phyloP scores from a whole-genome alignment of 2,888 invertebrate species.

The Synergus umbraculus region DNA sequence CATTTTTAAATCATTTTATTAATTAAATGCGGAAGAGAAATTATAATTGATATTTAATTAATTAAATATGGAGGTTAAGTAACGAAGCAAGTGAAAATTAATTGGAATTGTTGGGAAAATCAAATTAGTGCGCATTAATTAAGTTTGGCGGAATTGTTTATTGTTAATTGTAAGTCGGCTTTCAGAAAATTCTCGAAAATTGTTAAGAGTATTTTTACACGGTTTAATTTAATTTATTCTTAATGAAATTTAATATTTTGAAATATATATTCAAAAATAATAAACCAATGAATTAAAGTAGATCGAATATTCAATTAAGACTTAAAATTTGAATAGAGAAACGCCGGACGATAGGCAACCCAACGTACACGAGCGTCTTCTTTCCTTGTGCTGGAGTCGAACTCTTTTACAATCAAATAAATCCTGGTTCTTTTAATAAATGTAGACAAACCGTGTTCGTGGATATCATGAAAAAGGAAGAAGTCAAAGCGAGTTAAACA shows the following conservation, averaged over 20 bases:
- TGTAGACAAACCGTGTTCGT: constrained; percentile 23
- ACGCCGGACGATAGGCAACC: constrained; percentile 20
- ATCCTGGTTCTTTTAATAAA: constrained; percentile 35
- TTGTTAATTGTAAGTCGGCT: background rate
- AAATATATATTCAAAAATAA: background rate
- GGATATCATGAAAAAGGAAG: constrained; percentile 30
- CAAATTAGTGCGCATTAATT: constrained; percentile 7
- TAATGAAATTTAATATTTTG: background rate
- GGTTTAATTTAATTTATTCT: too few relatives aligned
- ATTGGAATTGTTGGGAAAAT: constrained; percentile 20
- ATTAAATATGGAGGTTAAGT: constrained; percentile 22
- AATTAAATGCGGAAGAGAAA: constrained; percentile 12
- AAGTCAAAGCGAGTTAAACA: constrained; percentile 61
- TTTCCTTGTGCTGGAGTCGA: constrained; percentile 16
- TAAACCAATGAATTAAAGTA: background rate
- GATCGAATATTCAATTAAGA: background rate
- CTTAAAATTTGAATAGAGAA: background rate
- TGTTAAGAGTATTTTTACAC: background rate
- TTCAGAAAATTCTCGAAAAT: background rate
- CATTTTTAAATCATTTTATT: constrained; percentile 17
- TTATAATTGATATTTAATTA: constrained; percentile 24
- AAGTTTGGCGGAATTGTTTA: background rate
- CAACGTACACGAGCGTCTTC: constrained; percentile 27
- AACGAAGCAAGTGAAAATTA: constrained; percentile 25
- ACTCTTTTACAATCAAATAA: constrained; percentile 42